Base-by-base conservation (phyloP, 2,113 vertebrate genomes). In the Catharus bicknelli region DNA sequence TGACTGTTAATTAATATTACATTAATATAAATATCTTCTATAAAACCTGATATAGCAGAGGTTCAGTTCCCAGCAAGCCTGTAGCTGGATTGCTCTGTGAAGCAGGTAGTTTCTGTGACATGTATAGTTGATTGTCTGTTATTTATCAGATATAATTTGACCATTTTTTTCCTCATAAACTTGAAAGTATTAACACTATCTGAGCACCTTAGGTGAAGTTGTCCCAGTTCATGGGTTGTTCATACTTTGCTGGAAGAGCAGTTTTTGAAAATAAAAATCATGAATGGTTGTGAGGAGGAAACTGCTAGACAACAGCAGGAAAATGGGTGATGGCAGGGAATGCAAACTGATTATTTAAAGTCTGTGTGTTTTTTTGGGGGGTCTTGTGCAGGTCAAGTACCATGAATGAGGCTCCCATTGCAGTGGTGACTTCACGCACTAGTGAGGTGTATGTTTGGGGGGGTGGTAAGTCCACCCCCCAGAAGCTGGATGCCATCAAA, bases 381-480 rank as follows among this genome's bases (percentile, higher is more conserved):
- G 73, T 86, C 67, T 93, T 93, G 83, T 88, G 29, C 73, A 99
- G 99, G 98, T 98, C 99, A 74, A 99, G 97, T 79, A 98, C 98
- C 15, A 94, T 97, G 95, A 98, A 97, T 2, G 99, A 99, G 88
- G 98, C 98, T 73, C 97, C 99, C 25, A 98, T 99, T 93, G 99
- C 99, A 20, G 98, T 99, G 95, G 99, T 99, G 92, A 99, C 99
- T 75, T 99, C 99, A 0, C 98, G 99, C 87, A 99, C 98, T 17
- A 98, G 99, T 86, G 99, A 99, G 91, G 99, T 99, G 91, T 99
- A 99, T 97, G 99, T 98, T 42, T 99, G 99, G 99, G 99, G 99
- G 1, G 99, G 99, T 29, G 99, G 99, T 34, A 99, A 99, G 94
- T 99, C 99, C 88, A 99, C 99, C 21, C 99, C 99, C 20, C 99